These are phyloP conservation scores for Cotesia typhae DNA, from an alignment of 1,140 invertebrate genomes.

Conservation along the genomic window DNA sequence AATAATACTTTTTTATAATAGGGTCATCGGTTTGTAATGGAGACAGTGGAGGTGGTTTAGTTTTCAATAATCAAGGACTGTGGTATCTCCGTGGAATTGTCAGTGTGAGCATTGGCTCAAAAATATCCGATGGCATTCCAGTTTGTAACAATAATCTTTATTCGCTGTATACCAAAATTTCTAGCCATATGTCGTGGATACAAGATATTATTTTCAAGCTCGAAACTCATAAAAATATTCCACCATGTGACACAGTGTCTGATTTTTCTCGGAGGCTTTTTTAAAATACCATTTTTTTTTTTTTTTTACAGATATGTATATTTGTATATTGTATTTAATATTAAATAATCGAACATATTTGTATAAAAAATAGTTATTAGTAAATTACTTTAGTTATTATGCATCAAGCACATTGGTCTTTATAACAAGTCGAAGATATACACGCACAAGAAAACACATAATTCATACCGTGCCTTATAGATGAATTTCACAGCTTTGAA, in stretches of 20 bases:
- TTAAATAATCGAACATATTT: too few relatives aligned
- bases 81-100: conserved; percentile 61
- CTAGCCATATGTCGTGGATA: conserved; percentile 56
- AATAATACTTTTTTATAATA: conserved; percentile 41
- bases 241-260: conserved; percentile 37
- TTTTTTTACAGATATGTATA: too few relatives aligned
- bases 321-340: too few relatives aligned
- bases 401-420: too few relatives aligned
- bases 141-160: conserved; percentile 54
- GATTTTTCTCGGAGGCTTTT: not conserved
- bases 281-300: too few relatives aligned
- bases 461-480: too few relatives aligned
- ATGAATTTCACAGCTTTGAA: too few relatives aligned
- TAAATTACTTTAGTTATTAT: too few relatives aligned
- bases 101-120: conserved; percentile 52
- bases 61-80: conserved; percentile 47
- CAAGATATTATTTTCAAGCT: conserved; percentile 50
- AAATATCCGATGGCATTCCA: conserved; percentile 36
- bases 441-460: too few relatives aligned
- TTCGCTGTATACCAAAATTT: conserved; percentile 58
- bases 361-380: too few relatives aligned
- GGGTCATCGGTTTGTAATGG: conserved; percentile 61
- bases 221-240: conserved; percentile 40
- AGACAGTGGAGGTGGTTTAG: conserved; percentile 61
- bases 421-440: too few relatives aligned